These are phyloP conservation scores for Oreochromis tanganicae DNA, from an alignment of 2,113 vertebrate genomes.

Conservation along the genomic window DNA sequence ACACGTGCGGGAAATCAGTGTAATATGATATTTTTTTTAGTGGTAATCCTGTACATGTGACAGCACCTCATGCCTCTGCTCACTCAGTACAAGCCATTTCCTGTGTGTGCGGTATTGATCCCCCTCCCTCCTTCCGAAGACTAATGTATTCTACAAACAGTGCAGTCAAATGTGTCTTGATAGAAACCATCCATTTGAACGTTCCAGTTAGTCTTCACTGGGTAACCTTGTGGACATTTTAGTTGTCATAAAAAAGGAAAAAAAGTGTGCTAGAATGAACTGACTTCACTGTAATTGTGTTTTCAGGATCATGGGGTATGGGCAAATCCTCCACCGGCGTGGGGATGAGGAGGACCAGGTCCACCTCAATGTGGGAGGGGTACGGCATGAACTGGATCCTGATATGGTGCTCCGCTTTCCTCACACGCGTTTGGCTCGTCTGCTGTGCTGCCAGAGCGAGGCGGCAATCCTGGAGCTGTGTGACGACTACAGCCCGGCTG, in stretches of 20 bases:
- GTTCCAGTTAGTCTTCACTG: background rate
- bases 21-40: constrained; percentile 19
- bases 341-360: constrained; percentile 83
- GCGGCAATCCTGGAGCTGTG: constrained; percentile 92
- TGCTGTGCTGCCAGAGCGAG: constrained; percentile 87
- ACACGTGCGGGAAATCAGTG: background rate
- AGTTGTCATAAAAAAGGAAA: background rate
- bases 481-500: constrained; percentile 87
- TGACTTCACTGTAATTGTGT: background rate
- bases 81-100: constrained; percentile 29
- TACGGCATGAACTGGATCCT: constrained; percentile 82
- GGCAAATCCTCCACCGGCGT: constrained; percentile 84
- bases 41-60: constrained; percentile 37
- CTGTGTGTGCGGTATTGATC: constrained; percentile 55
- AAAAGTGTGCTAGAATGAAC: background rate
- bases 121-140: background rate
- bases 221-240: background rate
- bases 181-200: background rate
- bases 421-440: constrained; percentile 85
- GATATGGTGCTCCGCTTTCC: constrained; percentile 87
- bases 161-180: constrained; percentile 16
- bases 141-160: constrained; percentile 46
- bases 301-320: constrained; percentile 90
- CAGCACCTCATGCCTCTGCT: constrained; percentile 21
- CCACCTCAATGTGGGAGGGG: constrained; percentile 93